These are phyloP conservation scores for Drosophila littoralis DNA, from an alignment of 1,140 invertebrate genomes.

Conservation along the genomic window DNA sequence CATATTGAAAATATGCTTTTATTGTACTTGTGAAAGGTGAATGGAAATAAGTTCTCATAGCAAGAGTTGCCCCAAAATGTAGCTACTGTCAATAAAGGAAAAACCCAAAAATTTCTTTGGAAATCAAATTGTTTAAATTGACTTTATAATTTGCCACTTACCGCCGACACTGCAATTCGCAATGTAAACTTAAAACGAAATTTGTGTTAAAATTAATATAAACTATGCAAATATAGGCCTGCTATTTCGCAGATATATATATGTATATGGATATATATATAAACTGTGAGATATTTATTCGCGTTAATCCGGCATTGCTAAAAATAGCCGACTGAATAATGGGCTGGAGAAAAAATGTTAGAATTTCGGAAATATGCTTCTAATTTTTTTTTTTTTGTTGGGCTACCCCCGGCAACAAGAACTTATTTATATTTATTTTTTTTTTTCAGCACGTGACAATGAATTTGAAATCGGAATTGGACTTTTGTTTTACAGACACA, in stretches of 20 bases:
- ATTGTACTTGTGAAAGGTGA: slow-evolving; percentile 40
- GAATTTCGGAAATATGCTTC: slow-evolving; percentile 4
- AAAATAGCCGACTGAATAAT: slow-evolving; percentile 45
- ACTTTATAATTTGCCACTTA: slow-evolving; percentile 68
- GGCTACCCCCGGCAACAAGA: slow-evolving; percentile 75
- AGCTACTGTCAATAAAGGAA: slow-evolving; percentile 31
- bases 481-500: slow-evolving; percentile 48
- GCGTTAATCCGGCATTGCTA: slow-evolving; percentile 24
- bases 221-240: slow-evolving; percentile 2
- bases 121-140: slow-evolving; percentile 32
- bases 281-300: slow-evolving; percentile 13
- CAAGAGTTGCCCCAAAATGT: slow-evolving; percentile 57
- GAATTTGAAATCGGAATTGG: slow-evolving; percentile 24
- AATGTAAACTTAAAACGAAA: slow-evolving; percentile 70
- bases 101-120: slow-evolving; percentile 21
- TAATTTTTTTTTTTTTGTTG: slow-evolving; percentile 23
- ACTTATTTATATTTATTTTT: slow-evolving; percentile 58
- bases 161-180: slow-evolving; percentile 79
- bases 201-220: slow-evolving; percentile 39
- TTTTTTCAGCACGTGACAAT: slow-evolving; percentile 64
- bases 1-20: slow-evolving; percentile 12
- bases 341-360: slow-evolving; percentile 32
- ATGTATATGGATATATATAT: not conserved
- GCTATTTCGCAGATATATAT: slow-evolving; percentile 3
- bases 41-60: slow-evolving; percentile 72